Base-by-base conservation (phyloP, 23 tunicate genomes). In the Styela clava region DNA sequence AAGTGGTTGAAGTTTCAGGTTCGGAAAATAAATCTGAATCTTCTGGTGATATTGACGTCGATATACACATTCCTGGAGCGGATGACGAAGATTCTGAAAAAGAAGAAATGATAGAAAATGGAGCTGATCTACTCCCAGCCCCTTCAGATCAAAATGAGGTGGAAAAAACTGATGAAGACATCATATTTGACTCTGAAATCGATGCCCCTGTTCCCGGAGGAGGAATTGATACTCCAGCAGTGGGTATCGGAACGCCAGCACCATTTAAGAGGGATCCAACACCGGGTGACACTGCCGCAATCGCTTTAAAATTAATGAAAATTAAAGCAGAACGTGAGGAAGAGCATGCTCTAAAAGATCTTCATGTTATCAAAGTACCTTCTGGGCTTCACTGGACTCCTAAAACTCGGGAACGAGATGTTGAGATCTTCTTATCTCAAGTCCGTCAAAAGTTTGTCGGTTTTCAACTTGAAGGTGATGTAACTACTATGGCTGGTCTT, bases 361-460 rank as follows among this genome's bases (percentile, higher is more conserved):
- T 89, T 25, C 87, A 88, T 21, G 69, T 7, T 1, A 84, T 93
- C 76, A 88, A 93, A 69, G 87, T 93, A 27, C 73, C 88, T 0
- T 61, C 93, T 1, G 98, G 98, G 24, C 82, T 93, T 9, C 98
- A 92, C 1, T 93, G 98, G 98, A 71, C 62, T 2, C 98, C 98
- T 0, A 93, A 93, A 73, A 87, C 93, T 1, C n/a, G 87, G 27
- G 88, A 93, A 35, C 80, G 71, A 24, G 98, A 93, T 78, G 62
- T 93, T 22, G 93, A 93, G 81, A 67, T 64, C 2, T 93, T 93
- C 73, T 67, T 93, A 34, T 84, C 94, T 35, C 84, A 77, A 18
- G 98, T 85, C 21, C 82, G 98, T 23, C 89, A 87, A 56, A 93
- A 93, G 69, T 93, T 93, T 64, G 85, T 93, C 36, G 98, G 98